phyloP scores from a whole-genome alignment of 1,140 invertebrate genomes.

The Brachionus rotundiformis region DNA sequence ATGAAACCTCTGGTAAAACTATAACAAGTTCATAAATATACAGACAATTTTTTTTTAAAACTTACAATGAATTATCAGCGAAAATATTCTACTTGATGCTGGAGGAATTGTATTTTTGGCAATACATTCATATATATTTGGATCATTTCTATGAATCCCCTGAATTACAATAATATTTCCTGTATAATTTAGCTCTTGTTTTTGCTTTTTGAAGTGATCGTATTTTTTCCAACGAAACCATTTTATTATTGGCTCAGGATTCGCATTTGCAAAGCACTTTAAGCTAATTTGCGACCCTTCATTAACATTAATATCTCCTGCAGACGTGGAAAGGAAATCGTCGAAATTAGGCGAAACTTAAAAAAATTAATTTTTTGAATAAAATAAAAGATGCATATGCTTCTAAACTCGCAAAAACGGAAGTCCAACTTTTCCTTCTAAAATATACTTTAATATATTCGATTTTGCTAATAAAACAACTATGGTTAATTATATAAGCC shows the following conservation, averaged over 20 bases:
- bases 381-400: too few species aligned
- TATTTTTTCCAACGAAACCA: conserved; percentile 51
- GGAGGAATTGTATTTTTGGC: conserved; percentile 32
- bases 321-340: not conserved
- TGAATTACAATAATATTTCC: conserved; percentile 1
- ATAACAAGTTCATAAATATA: not conserved
- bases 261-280: conserved; percentile 18
- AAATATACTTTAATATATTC: too few species aligned
- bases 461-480: too few species aligned
- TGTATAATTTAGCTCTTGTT: conserved; percentile 22
- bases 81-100: conserved; percentile 41
- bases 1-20: conserved; percentile 26
- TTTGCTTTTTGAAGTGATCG: not conserved
- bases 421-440: too few species aligned
- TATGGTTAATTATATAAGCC: too few species aligned
- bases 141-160: not conserved
- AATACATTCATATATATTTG: conserved; percentile 42
- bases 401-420: too few species aligned
- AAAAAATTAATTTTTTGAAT: too few species aligned
- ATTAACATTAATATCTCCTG: not conserved
- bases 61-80: conserved; percentile 7
- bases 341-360: conserved; percentile 37
- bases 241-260: conserved; percentile 32
- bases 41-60: not conserved
- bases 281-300: not conserved